Evolutionary conservation across 1,140 invertebrate species (phyloP).

Genomic region (Lasioglossum albipes): DNA sequence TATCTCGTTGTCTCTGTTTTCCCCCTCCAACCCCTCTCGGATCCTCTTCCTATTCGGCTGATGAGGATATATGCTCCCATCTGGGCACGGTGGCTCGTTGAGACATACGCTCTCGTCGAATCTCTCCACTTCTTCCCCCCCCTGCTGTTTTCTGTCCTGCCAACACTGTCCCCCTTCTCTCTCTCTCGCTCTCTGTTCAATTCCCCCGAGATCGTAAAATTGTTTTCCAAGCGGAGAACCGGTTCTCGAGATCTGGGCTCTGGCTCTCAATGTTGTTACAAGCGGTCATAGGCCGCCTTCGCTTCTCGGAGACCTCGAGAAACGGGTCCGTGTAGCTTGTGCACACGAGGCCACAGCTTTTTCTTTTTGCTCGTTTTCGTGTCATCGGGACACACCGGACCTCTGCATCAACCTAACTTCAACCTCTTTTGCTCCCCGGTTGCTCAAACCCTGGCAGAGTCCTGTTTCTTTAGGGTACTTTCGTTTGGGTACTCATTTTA

Average conservation of each 20-base stretch:
- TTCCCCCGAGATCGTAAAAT: conserved; percentile 75
- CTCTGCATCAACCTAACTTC: conserved; percentile 33
- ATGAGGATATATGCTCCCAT: conserved; percentile 11
- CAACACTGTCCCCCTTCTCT: not conserved
- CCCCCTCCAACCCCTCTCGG: too few relatives aligned
- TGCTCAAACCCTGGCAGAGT: not conserved
- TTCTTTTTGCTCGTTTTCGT: conserved; percentile 9
- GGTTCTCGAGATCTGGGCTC: conserved; percentile 74
- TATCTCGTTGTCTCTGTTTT: not conserved
- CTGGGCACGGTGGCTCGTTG: conserved; percentile 26
- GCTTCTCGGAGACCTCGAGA: conserved; percentile 55
- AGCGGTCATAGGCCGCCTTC: conserved; percentile 76
- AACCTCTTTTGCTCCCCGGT: not conserved
- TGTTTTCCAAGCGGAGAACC: conserved; percentile 75
- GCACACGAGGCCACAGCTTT: conserved; percentile 20
- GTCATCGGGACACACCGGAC: not conserved
- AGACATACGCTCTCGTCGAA: conserved; percentile 24
- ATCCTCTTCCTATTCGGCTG: not conserved
- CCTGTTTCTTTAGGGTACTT: too few relatives aligned
- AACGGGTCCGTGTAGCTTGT: conserved; percentile 5
- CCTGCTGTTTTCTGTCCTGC: conserved; percentile 20
- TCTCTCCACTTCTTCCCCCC: conserved; percentile 13
- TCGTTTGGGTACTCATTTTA: too few relatives aligned
- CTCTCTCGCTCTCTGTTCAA: not conserved
- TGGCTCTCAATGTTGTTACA: conserved; percentile 77